These are phyloP conservation scores for Venustaconcha ellipsiformis DNA, from an alignment of 1,140 invertebrate species.

Conservation along the genomic window DNA sequence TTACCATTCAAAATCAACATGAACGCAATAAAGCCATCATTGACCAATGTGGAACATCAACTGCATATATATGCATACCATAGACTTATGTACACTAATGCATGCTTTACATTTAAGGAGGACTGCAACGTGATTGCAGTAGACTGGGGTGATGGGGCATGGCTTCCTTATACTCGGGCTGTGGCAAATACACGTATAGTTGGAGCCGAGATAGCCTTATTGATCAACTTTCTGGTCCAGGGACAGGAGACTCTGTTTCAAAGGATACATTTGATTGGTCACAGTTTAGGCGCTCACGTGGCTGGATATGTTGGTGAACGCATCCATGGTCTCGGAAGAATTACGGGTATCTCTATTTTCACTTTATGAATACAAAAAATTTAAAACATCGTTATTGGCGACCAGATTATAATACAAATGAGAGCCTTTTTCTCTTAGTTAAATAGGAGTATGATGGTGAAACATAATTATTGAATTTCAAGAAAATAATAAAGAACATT, in stretches of 20 bases:
- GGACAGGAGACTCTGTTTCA: neutral
- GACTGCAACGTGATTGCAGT: conserved; percentile 87
- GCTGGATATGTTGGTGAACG: conserved; percentile 90
- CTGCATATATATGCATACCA: no score
- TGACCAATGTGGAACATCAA: neutral
- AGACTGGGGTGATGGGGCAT: conserved; percentile 92
- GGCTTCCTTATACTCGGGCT: conserved; percentile 85
- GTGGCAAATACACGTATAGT: conserved; percentile 92
- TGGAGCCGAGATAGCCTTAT: conserved; percentile 86
- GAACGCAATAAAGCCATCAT: neutral
- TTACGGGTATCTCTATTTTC: neutral
- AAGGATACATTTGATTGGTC: conserved; percentile 83
- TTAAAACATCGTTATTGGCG: no score
- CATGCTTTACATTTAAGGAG: neutral
- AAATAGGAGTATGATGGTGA: no score
- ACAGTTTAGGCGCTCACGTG: conserved; percentile 90
- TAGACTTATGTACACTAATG: neutral
- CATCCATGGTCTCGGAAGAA: conserved; percentile 83
- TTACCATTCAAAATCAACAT: neutral
- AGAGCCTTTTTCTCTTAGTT: no score
- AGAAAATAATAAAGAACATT: no score
- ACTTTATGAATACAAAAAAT: no score
- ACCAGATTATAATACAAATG: no score
- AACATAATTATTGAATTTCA: no score
- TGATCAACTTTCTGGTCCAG: conserved; percentile 69